phyloP scores from a whole-genome alignment of 2,797 vertebrate species.

The Triplophysa yarkandensis region DNA sequence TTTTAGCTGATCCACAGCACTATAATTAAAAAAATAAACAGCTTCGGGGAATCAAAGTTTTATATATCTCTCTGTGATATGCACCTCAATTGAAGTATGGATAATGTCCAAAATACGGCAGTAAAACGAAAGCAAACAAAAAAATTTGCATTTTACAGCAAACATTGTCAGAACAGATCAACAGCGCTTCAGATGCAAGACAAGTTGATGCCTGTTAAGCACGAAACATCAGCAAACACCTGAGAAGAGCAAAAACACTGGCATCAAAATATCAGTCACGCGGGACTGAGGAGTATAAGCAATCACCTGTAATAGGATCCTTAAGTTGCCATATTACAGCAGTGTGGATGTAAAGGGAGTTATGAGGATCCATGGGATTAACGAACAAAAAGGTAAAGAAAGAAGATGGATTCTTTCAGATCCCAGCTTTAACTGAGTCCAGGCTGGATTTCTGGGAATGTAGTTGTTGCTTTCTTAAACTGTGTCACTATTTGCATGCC shows the following conservation, averaged over 20 bases:
- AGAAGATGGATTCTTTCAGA: neutral
- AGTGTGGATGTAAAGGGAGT: conserved; percentile 12
- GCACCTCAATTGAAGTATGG: neutral
- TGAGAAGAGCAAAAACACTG: neutral
- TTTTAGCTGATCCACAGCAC: neutral
- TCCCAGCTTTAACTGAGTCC: neutral
- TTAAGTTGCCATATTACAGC: conserved; percentile 21
- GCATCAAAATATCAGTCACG: conserved; percentile 28
- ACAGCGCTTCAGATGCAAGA: neutral
- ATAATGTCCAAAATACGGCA: neutral
- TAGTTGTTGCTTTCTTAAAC: neutral
- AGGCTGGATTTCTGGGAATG: neutral
- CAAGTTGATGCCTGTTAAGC: neutral
- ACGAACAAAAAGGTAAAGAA: conserved; percentile 3
- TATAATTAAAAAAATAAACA: neutral
- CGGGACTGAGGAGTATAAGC: conserved; percentile 7
- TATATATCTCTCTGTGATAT: conserved; percentile 11
- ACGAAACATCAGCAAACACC: neutral
- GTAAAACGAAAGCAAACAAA: neutral
- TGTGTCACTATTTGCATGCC: too few relatives aligned
- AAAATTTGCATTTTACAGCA: neutral
- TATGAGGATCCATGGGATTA: conserved; percentile 18
- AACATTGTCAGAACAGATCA: neutral
- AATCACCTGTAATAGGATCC: conserved; percentile 21
- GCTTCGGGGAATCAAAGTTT: conserved; percentile 4